Base-by-base conservation (phyloP, 2,113 vertebrate genomes). In the Mus musculus region DNA sequence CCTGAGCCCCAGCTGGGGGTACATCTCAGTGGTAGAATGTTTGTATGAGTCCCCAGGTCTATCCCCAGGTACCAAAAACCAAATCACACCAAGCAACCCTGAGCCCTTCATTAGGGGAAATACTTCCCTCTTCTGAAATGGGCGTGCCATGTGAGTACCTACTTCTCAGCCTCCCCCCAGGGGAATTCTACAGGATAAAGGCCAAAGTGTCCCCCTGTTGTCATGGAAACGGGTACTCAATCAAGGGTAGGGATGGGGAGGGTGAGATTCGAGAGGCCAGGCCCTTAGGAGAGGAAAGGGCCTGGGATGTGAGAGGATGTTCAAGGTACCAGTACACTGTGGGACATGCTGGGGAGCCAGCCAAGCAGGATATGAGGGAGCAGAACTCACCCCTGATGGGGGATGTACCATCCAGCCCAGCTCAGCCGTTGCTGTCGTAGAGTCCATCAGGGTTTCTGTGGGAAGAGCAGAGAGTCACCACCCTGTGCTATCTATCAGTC, bases 371-470 rank as follows among this genome's bases (percentile, higher is more conserved):
- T 36, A 73, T 76, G 67, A 59, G 94, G 95, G 42, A 24, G 42
- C 61, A 63, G 3, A 86, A 98, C 99, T 99, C 95, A 99, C 99
- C 99, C 99, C 99, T 9, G 99, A 99, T 0, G 99, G 98, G 92
- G 99, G 99, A 97, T 99, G 98, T 89, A 99, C 99, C 0, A 98
- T 99, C 99, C 99, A 99, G 94, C 99, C 99, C 91, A 99, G 99
- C 97, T 99, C 99, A 39, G 99, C 99, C 0, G 99, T 99, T 0
- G 99, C 99, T 0, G 99, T 99, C 0, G 99, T 99, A 69, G 99
- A 99, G 95, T 99, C 99, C 99, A 99, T 99, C 97, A 99, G 97
- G 0, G 99, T 99, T 98, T 99, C 99, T 99, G 99, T 65, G 97
- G 97, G 94, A 77, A 95, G 91, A 98, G 94, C 93, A 72, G 20